Evolutionary conservation across 2,797 vertebrate genomes (phyloP).

Genomic region (Myotis vivesi): DNA sequence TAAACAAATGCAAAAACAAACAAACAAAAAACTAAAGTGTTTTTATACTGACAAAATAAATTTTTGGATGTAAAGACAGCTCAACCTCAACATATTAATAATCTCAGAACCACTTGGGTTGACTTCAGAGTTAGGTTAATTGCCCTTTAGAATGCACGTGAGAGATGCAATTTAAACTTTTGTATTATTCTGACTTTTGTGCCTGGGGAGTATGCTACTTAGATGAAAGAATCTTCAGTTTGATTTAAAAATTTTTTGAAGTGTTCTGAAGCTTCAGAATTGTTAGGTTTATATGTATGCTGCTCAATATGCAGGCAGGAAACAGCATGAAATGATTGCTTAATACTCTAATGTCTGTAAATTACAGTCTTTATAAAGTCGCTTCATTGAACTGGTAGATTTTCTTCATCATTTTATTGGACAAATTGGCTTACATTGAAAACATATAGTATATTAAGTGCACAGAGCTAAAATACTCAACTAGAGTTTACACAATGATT

Average conservation of each 20-base stretch:
- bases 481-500: conserved; percentile 72
- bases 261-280: conserved; percentile 63
- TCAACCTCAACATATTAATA: conserved; percentile 29
- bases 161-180: conserved; percentile 77
- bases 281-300: conserved; percentile 58
- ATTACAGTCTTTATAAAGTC: conserved; percentile 75
- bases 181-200: conserved; percentile 77
- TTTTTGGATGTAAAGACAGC: neutral
- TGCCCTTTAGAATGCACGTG: conserved; percentile 48
- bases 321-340: conserved; percentile 75
- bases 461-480: conserved; percentile 75
- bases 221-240: conserved; percentile 65
- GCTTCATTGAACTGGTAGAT: conserved; percentile 68
- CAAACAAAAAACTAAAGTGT: conserved; percentile 47
- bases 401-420: conserved; percentile 75
- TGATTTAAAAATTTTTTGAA: conserved; percentile 66
- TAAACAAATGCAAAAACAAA: neutral
- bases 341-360: conserved; percentile 74
- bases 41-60: conserved; percentile 28
- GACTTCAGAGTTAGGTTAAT: conserved; percentile 55
- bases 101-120: conserved; percentile 11
- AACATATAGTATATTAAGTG: conserved; percentile 64
- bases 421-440: conserved; percentile 72
- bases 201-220: conserved; percentile 58
- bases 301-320: conserved; percentile 61